phyloP scores from a whole-genome alignment of 2,113 vertebrate species.

The Aleadryas rufinucha region DNA sequence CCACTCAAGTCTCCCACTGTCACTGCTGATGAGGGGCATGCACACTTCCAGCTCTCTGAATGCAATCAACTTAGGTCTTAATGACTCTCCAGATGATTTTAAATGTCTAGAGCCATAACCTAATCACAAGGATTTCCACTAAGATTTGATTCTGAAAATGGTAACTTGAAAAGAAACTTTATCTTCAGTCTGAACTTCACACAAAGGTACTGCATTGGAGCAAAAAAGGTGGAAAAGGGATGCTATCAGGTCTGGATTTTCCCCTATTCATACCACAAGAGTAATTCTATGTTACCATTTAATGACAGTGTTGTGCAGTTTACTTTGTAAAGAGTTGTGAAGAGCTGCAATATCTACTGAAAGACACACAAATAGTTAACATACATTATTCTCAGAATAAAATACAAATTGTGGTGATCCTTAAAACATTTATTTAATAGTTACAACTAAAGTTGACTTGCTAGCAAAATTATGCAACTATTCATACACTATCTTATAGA shows the following conservation, averaged over 20 bases:
- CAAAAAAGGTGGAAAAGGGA: not conserved
- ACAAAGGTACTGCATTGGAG: not conserved
- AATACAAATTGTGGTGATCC: not conserved
- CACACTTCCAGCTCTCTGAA: not conserved
- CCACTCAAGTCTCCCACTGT: not conserved
- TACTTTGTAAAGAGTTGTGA: not conserved
- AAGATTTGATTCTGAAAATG: not conserved
- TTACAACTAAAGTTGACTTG: not conserved
- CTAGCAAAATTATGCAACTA: not conserved
- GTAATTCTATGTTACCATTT: not conserved
- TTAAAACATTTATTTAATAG: not conserved
- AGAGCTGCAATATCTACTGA: not conserved
- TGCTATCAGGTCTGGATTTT: not conserved
- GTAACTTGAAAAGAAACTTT: not conserved
- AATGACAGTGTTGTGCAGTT: not conserved
- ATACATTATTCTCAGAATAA: not conserved
- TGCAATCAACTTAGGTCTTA: not conserved
- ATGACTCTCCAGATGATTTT: slow-evolving; percentile 1
- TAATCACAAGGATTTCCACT: not conserved
- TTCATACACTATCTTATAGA: not conserved
- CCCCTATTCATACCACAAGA: not conserved
- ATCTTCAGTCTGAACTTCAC: not conserved
- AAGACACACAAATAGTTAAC: not conserved
- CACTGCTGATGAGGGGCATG: not conserved
- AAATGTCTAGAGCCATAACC: not conserved